Evolutionary conservation across 2,113 vertebrate species (phyloP).

Genomic region (Aythya baeri): DNA sequence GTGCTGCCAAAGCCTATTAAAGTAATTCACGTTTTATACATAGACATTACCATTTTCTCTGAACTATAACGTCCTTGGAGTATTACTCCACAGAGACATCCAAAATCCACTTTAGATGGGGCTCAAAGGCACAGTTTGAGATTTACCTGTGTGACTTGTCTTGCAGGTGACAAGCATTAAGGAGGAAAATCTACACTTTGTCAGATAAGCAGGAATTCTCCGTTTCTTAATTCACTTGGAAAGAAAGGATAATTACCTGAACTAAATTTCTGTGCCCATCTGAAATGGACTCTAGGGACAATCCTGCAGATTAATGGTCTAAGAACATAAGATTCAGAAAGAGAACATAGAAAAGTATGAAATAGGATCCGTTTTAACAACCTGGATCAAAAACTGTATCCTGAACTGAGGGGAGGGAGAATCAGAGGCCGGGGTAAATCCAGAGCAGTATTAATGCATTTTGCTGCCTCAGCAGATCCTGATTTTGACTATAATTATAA

Average conservation of each 20-base stretch:
- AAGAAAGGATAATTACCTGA: slow-evolving; percentile 75
- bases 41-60: slow-evolving; percentile 69
- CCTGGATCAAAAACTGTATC: slow-evolving; percentile 55
- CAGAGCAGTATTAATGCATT: not conserved
- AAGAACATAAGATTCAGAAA: slow-evolving; percentile 61
- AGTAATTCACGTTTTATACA: slow-evolving; percentile 58
- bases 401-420: slow-evolving; percentile 3
- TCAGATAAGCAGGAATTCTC: slow-evolving; percentile 51
- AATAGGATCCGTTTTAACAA: slow-evolving; percentile 66
- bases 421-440: slow-evolving; percentile 16
- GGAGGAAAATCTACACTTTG: slow-evolving; percentile 44
- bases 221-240: slow-evolving; percentile 60
- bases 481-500: not conserved
- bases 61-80: slow-evolving; percentile 47
- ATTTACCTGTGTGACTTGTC: slow-evolving; percentile 55
- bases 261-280: slow-evolving; percentile 66
- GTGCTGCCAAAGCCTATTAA: slow-evolving; percentile 59
- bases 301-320: slow-evolving; percentile 67
- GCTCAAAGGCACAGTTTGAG: slow-evolving; percentile 51
- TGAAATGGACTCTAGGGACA: slow-evolving; percentile 69
- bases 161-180: slow-evolving; percentile 62
- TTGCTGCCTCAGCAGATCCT: slow-evolving; percentile 3
- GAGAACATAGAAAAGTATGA: slow-evolving; percentile 49
- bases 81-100: slow-evolving; percentile 52
- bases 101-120: slow-evolving; percentile 62